Conservation (phyloP, 2,888 invertebrate genomes). For the Acleris cristana region DNA sequence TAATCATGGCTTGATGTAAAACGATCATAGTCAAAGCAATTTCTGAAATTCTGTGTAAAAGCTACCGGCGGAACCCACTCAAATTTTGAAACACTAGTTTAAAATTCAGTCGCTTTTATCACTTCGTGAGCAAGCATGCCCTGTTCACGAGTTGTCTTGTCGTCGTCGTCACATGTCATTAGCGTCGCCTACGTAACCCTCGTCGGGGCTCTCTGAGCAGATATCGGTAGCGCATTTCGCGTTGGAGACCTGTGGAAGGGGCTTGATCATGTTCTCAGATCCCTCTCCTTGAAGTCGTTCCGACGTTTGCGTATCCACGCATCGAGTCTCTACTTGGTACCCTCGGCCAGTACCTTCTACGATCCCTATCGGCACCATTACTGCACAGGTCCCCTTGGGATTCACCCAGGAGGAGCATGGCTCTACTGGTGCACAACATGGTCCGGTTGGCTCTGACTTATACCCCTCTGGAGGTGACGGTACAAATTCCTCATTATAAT, state of each 20-base stretch:
- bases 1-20: no score
- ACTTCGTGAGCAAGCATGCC: slow-evolving; percentile 76
- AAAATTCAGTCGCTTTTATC: slow-evolving; percentile 81
- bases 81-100: slow-evolving; percentile 63
- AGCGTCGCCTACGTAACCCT: slow-evolving; percentile 93
- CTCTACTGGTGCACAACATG: slow-evolving; percentile 74
- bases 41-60: slow-evolving; percentile 17
- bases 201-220: slow-evolving; percentile 92
- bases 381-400: slow-evolving; percentile 81
- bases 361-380: slow-evolving; percentile 77
- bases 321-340: slow-evolving; percentile 83
- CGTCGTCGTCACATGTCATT: slow-evolving; percentile 88
- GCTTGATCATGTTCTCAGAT: slow-evolving; percentile 70
- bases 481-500: slow-evolving; percentile 83
- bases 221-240: slow-evolving; percentile 80
- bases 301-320: slow-evolving; percentile 85
- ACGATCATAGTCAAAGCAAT: slow-evolving; percentile 10
- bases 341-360: slow-evolving; percentile 74
- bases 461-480: slow-evolving; percentile 89
- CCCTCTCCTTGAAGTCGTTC: slow-evolving; percentile 75
- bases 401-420: slow-evolving; percentile 75
- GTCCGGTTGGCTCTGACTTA: slow-evolving; percentile 83
- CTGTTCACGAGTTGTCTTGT: slow-evolving; percentile 73
- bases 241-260: slow-evolving; percentile 73
- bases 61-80: slow-evolving; percentile 30